Base-by-base conservation (phyloP, 2,888 invertebrate genomes). In the Agrilus biguttatus region DNA sequence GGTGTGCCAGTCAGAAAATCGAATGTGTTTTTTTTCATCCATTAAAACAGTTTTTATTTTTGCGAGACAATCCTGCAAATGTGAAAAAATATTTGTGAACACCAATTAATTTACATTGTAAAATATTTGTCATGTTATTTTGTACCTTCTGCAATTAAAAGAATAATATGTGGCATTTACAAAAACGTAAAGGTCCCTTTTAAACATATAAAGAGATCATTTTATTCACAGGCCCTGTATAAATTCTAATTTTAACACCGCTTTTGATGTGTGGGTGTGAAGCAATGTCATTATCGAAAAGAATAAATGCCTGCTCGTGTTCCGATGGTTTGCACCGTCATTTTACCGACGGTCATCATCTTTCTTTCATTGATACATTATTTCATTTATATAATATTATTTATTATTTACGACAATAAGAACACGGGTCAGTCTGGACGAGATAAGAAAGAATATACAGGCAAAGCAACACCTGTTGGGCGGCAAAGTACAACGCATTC, bases 1-100 rank as follows among this genome's bases (percentile, higher is more conserved):
- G 1, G 77, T 78, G 67, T 83, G 89, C 95, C 95, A 97, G 53
- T 88, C 88, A 13, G 82, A 83, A 64, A 93, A 93, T 45, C 97
- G 77, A 54, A 97, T 80, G 62, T 95, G 92, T 65, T 85, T 88
- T 64, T 92, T 90, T 53, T 95, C 89, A 39, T 91, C 89, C 8
- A 84, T 72, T 53, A 97, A 68, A 48, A 88, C 70, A 12, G 77
- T 70, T 66, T 91, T 90, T 44, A 96, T 80, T 69, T 89, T 93
- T 43, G 75, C 57, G 51, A 98, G 68, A 10, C 84, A 75, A 53
- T 98, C 97, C 89, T 92, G 69, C 13, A 74, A 73, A 53, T 58
- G 2, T 1, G 2, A 28, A 28, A 28, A 17, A 17, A 17, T 2
- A 17, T 17, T 17, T 17, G 17, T 17, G 17, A 17, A 17, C 17